Percentiles rank a stretch among this genome's conserved stretches.
Evolutionary conservation across 92 coral and sea anemone species (phyloP).

Genomic region (Palythoa grandiflora): DNA sequence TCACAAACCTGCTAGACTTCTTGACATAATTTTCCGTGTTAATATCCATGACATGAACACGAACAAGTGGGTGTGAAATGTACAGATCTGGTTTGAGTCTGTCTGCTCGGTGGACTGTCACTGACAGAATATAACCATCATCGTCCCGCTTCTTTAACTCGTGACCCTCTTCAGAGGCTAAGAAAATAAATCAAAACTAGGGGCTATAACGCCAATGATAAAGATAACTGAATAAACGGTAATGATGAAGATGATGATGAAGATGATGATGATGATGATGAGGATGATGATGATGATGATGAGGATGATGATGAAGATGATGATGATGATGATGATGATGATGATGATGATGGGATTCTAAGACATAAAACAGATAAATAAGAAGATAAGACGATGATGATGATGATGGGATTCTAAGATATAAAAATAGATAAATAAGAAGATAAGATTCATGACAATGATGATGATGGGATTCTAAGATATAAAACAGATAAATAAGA

Average conservation of each 20-base stretch:
- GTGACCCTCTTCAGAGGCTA: slow-evolving; percentile 23
- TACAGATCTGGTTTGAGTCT: slow-evolving; percentile 86
- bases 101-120: slow-evolving; percentile 93
- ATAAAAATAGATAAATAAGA: too few relatives aligned
- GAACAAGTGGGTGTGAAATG: slow-evolving; percentile 93
- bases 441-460: too few relatives aligned
- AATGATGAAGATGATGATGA: background rate
- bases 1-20: slow-evolving; percentile 83
- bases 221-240: background rate
- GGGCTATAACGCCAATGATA: background rate
- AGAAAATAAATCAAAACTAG: background rate
- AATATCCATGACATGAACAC: slow-evolving; percentile 93
- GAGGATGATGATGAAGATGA: too few relatives aligned
- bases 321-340: too few relatives aligned
- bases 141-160: slow-evolving; percentile 75
- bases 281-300: background rate
- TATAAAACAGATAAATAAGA: too few relatives aligned
- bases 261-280: background rate
- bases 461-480: too few relatives aligned
- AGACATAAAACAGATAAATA: too few relatives aligned
- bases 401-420: background rate
- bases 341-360: too few relatives aligned
- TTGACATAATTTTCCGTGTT: slow-evolving; percentile 94
- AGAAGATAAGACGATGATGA: background rate
- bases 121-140: slow-evolving; percentile 89